These are phyloP conservation scores for Centropyge bicolor DNA, from an alignment of 2,797 vertebrate species.

Conservation along the genomic window DNA sequence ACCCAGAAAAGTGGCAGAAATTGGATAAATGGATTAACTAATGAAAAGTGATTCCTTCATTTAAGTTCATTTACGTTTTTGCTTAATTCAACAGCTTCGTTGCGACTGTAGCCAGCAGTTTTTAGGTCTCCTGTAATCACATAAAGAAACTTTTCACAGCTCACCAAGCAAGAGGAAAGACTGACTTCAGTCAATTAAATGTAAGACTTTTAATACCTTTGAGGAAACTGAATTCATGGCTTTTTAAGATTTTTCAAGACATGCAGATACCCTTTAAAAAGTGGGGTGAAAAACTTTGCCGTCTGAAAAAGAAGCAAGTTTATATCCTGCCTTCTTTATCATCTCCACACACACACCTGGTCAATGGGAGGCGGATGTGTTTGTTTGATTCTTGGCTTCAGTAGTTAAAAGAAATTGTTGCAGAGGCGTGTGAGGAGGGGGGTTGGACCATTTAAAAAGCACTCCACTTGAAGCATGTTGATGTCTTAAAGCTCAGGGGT, in stretches of 20 bases:
- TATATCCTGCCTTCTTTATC: background rate
- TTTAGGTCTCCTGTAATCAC: background rate
- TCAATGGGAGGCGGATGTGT: too few species aligned
- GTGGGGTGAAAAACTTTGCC: background rate
- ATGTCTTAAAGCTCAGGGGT: too few species aligned
- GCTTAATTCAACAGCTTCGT: background rate
- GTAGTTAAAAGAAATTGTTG: background rate
- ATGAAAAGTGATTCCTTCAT: background rate
- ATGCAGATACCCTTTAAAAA: background rate
- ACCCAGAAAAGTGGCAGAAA: background rate
- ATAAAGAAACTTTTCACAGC: background rate
- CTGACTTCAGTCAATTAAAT: background rate
- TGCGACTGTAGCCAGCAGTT: background rate
- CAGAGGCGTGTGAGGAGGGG: background rate
- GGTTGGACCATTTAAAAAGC: background rate
- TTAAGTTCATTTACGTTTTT: background rate
- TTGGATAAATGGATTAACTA: background rate
- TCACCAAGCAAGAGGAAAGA: background rate
- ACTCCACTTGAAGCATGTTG: background rate
- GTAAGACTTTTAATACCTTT: background rate
- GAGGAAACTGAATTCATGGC: background rate
- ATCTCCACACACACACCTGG: background rate
- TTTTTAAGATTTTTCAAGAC: background rate
- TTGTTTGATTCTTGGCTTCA: background rate
- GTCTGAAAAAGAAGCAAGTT: background rate